Conservation (phyloP, 1,140 invertebrate genomes). For the Chrysopa pallens region DNA sequence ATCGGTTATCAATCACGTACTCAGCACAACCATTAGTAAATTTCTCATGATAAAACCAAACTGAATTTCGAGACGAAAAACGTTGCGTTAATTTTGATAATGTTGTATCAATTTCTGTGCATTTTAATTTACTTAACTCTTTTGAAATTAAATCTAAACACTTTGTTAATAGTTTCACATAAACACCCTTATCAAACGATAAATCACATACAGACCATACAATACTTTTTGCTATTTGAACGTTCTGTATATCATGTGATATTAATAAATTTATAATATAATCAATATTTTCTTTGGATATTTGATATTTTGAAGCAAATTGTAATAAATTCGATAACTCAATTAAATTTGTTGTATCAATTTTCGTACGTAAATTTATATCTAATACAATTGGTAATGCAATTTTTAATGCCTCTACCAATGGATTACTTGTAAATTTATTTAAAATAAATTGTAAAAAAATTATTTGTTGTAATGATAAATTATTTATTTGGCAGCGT, state of each 20-base stretch:
- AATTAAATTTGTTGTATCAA: constrained; percentile 28
- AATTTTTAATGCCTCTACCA: constrained; percentile 34
- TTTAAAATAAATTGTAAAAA: constrained; percentile 36
- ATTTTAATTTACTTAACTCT: constrained; percentile 21
- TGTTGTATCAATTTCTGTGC: constrained; percentile 25
- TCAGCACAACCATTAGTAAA: constrained; percentile 29
- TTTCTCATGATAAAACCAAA: constrained; percentile 34
- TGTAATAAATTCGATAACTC: constrained; percentile 28
- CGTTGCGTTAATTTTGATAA: constrained; percentile 23
- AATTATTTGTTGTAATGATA: constrained; percentile 36
- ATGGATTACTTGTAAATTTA: constrained; percentile 23
- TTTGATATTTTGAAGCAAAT: constrained; percentile 25
- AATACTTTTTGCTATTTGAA: constrained; percentile 25
- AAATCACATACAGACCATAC: constrained; percentile 28
- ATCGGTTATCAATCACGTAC: constrained; percentile 23
- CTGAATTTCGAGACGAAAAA: constrained; percentile 16
- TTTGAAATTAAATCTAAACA: constrained; percentile 24
- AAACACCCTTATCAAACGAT: constrained; percentile 16
- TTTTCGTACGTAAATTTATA: constrained; percentile 28
- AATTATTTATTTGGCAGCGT: constrained; percentile 32
- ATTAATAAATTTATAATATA: constrained; percentile 25
- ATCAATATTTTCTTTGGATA: constrained; percentile 27
- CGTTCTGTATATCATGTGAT: constrained; percentile 15
- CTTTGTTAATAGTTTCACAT: constrained; percentile 24
- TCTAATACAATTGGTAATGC: constrained; percentile 43